Conservation (phyloP, 2,113 vertebrate genomes). For the Vicugna pacos region DNA sequence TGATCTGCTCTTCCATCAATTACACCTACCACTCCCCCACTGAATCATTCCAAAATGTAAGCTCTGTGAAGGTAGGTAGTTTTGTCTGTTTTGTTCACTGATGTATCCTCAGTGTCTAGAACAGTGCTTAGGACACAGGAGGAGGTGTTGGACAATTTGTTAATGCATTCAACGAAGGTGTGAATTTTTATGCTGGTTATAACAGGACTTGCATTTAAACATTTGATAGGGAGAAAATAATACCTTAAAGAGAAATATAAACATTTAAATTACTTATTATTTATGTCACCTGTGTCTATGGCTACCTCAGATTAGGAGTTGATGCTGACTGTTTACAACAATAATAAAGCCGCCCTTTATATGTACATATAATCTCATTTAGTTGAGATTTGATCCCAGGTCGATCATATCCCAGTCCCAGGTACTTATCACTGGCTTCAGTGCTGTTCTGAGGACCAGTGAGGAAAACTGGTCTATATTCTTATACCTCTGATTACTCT, state of each 20-base stretch:
- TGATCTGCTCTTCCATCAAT: not conserved
- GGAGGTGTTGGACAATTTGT: not conserved
- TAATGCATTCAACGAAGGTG: not conserved
- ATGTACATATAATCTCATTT: not conserved
- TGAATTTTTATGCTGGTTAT: not conserved
- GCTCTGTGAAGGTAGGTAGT: too few species aligned
- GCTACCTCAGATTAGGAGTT: not conserved
- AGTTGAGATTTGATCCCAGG: not conserved
- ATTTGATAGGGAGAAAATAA: not conserved
- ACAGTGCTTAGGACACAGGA: not conserved
- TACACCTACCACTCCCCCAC: not conserved
- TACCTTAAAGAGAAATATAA: conserved; percentile 12
- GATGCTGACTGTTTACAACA: not conserved
- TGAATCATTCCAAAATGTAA: not conserved
- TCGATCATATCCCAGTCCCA: too few species aligned
- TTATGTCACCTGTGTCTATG: not conserved
- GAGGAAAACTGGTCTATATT: not conserved
- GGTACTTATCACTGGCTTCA: not conserved
- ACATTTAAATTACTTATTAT: not conserved
- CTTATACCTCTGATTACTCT: not conserved
- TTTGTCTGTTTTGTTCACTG: not conserved
- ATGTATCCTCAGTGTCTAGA: not conserved
- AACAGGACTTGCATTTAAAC: not conserved
- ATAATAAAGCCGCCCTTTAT: not conserved
- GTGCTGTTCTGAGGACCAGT: not conserved